Conservation (phyloP, 1,140 invertebrate genomes). For the Cepaea nemoralis region DNA sequence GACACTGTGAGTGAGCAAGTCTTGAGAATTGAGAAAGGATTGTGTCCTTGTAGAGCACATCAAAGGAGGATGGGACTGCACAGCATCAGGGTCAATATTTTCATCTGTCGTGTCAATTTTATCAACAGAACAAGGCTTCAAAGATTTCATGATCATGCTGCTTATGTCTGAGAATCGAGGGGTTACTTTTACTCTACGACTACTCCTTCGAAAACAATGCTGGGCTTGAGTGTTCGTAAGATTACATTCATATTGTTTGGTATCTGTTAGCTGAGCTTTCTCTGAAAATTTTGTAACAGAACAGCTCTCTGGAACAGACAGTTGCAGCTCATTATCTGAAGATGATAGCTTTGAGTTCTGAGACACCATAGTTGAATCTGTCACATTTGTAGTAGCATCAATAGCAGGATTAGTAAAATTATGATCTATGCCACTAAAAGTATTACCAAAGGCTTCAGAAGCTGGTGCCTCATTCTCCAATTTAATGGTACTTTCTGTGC, state of each 20-base stretch:
- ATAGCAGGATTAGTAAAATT: background rate
- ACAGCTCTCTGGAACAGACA: background rate
- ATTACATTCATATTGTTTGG: background rate
- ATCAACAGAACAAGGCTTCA: background rate
- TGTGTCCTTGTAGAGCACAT: constrained; percentile 23
- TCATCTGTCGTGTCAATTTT: constrained; percentile 6
- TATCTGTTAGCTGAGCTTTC: background rate
- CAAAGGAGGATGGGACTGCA: background rate
- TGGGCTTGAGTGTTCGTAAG: background rate
- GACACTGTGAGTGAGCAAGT: constrained; percentile 14
- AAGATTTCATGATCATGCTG: constrained; percentile 4
- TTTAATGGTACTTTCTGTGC: background rate
- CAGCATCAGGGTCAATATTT: background rate
- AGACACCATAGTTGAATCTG: background rate
- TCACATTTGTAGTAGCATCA: background rate
- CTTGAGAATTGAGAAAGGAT: background rate
- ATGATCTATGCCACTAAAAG: background rate
- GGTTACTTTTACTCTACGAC: constrained; percentile 19
- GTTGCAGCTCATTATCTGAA: background rate
- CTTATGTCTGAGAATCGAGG: constrained; percentile 7
- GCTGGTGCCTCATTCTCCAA: background rate
- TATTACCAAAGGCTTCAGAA: background rate
- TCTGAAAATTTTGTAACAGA: background rate
- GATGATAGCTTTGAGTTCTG: background rate
- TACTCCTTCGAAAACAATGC: background rate